Evolutionary conservation across 2,888 invertebrate genomes (phyloP).

Genomic region (Limulus polyphemus): DNA sequence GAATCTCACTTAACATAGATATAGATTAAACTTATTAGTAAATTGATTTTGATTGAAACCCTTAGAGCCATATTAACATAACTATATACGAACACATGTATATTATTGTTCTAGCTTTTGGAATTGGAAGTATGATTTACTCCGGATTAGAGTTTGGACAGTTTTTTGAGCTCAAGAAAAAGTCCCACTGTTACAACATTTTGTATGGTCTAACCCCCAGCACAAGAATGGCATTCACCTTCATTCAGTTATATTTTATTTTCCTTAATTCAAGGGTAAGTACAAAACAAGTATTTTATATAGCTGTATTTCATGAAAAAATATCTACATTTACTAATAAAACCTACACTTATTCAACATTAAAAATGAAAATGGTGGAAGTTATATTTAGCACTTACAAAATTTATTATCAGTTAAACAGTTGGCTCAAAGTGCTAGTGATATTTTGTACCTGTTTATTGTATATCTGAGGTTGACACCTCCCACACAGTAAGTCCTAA

Average conservation of each 20-base stretch:
- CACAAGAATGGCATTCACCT: conserved; percentile 87
- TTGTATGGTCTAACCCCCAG: conserved; percentile 79
- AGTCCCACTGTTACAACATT: conserved; percentile 83
- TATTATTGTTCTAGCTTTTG: conserved; percentile 55
- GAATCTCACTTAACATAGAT: too few species aligned
- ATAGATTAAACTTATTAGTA: too few species aligned
- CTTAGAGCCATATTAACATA: conserved; percentile 42
- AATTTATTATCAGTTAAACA: too few species aligned
- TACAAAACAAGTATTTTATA: conserved; percentile 5
- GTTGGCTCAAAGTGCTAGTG: too few species aligned
- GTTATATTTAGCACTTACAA: too few species aligned
- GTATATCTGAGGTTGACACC: too few species aligned
- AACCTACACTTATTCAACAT: too few species aligned
- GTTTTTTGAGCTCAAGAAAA: conserved; percentile 79
- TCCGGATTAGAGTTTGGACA: conserved; percentile 89
- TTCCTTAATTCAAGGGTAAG: conserved; percentile 88
- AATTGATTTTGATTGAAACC: too few species aligned
- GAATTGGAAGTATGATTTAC: conserved; percentile 93
- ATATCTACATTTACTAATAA: too few species aligned
- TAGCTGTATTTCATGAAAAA: neutral
- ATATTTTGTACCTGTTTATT: too few species aligned
- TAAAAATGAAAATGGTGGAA: too few species aligned
- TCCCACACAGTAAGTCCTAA: too few species aligned
- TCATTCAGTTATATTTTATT: conserved; percentile 96
- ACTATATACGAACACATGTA: conserved; percentile 56